Evolutionary conservation across 2,113 vertebrate species (phyloP), one percentile per base, ranked within the genome.

Genomic region (Python bivittatus): DNA sequence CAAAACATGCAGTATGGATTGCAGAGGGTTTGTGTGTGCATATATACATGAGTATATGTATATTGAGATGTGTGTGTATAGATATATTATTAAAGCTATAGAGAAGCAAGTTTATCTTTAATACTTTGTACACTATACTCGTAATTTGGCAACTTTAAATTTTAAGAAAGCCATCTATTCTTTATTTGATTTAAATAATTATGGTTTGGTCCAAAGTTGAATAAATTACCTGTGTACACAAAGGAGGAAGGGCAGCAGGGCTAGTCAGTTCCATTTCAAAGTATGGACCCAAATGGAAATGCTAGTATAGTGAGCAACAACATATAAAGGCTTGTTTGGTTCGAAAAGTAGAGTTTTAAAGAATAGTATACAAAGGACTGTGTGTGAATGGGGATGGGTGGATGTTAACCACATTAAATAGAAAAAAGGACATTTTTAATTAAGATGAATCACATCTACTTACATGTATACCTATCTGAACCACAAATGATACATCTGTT

Each of bases 251-350:
- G 85, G 3, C 61, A 91, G 38, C 44, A 85, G 20, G 56, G 72
- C 88, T 44, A 83, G 88, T 53, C 0, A 0, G 52, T 57, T 7
- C 22, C 92, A 54, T 29, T 1, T 42, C 17, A 29, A 0, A 0
- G 54, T 89, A 87, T 84, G 44, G 88, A 94, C 85, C 61, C 38
- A 4, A 94, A 93, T 20, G 0, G 89, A 92, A 92, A 93, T 94
- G 38, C 15, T 94, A 95, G 88, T 94, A 44, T 0, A 27, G 38
- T 33, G n/a, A 33, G 83, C 33, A 56, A 54, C 10, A 88, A n/a
- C 38, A 54, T 0, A 90, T 92, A n/a, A n/a, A n/a, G n/a, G n/a
- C 87, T 91, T 90, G 12, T 68, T 60, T 93, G 89, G 91, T 91
- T 83, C 1, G 61, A 0, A 72, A 44, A 13, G 53, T 20, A n/a